Evolutionary conservation across 23 tunicate genomes (phyloP), one percentile per base, ranked within the genome.

Genomic region (Corella eumyota): DNA sequence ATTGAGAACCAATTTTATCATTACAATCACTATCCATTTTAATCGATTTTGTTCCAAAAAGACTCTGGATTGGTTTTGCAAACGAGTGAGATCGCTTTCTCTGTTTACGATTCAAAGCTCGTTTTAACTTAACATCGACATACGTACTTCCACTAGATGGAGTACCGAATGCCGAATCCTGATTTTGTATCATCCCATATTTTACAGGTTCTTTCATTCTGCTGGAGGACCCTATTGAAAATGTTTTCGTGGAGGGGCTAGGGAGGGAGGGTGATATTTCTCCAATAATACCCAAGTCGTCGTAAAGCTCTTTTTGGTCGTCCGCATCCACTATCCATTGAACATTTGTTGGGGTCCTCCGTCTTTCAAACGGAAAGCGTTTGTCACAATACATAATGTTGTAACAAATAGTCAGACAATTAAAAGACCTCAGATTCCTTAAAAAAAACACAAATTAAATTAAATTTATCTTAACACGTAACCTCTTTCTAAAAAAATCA

Each of bases 251-350:
- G 5, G n/a, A 6, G 4, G 27, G 30, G 4, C 34, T 9, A 3
- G 68, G 69, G 50, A 75, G 85, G 20, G 85, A 77, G n/a, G n/a
- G n/a, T 25, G 65, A 44, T 9, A 85, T 77, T 66, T 88, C 88
- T 3, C 96, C 96, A 62, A 88, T 78, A 9, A 88, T 88, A 11
- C 96, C 96, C 62, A 88, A 49, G 31, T 88, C 96, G 33, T 79
- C 75, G 55, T 77, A 88, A 6, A 78, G 33, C 30, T 72, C 67
- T 67, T 72, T 68, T 36, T 67, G 58, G 34, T 78, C 78, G 59
- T 68, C 60, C 38, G 75, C 81, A 24, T 69, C 83, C 36, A 73
- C 26, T 7, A 75, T 27, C 80, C 80, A 82, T 34, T 73, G 80
- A 0, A 73, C 68, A 40, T 59, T 36, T 0, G 86, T 78, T 44